A percentile compares a stretch with the other conserved stretches of the same genome.
phyloP scores from a whole-genome alignment of 2,113 vertebrate genomes.

The Lepisosteus oculatus region DNA sequence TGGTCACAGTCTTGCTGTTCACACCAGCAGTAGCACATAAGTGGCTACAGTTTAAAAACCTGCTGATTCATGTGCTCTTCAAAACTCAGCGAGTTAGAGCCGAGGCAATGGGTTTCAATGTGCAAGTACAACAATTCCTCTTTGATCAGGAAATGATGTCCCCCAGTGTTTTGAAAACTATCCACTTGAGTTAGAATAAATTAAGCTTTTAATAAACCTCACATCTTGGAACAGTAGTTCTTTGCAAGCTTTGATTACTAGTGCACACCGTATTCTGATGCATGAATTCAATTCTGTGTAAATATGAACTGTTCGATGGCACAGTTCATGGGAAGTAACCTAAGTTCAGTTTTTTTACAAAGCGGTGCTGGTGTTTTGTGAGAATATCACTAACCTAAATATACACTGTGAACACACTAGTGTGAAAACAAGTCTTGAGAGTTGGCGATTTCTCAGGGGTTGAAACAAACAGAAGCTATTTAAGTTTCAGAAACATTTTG shows the following conservation, averaged over 20 bases:
- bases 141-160: conserved; percentile 31
- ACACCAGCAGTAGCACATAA: conserved; percentile 11
- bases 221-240: neutral
- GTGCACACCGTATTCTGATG: neutral
- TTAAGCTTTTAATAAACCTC: neutral
- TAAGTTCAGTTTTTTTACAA: neutral
- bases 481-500: conserved; percentile 3
- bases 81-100: conserved; percentile 29
- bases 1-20: neutral
- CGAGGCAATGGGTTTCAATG: conserved; percentile 14
- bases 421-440: neutral
- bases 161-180: conserved; percentile 19
- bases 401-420: neutral
- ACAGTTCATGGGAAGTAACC: neutral
- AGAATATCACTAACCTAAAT: neutral
- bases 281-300: neutral
- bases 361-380: neutral
- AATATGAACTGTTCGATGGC: neutral
- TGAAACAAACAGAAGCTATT: conserved; percentile 11
- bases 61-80: conserved; percentile 33
- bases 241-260: neutral
- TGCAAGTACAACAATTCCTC: conserved; percentile 22
- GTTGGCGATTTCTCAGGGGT: conserved; percentile 11
- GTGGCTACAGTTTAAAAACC: conserved; percentile 10
- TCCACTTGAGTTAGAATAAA: conserved; percentile 6